A percentile compares a stretch with the other conserved stretches of the same genome.
Evolutionary conservation across 2,113 vertebrate genomes (phyloP).

Genomic region (Brachypteracias leptosomus): DNA sequence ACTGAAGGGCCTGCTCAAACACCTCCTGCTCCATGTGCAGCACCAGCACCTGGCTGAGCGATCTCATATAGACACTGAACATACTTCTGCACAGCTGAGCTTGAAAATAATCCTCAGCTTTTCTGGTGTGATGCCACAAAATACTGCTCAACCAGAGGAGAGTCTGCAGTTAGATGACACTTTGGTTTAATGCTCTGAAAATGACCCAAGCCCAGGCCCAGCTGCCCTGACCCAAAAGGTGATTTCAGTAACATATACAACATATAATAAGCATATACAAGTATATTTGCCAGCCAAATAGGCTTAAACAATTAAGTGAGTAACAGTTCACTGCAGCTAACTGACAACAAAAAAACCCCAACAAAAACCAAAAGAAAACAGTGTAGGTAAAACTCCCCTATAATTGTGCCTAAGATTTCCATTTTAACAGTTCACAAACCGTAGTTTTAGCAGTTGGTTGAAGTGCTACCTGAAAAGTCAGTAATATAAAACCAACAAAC

Average conservation of each 20-base stretch:
- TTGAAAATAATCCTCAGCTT: not conserved
- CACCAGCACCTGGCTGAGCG: not conserved
- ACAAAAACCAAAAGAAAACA: not conserved
- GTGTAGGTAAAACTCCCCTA: not conserved
- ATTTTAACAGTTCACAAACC: not conserved
- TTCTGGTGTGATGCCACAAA: not conserved
- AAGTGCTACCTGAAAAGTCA: not conserved
- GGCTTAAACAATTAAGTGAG: not conserved
- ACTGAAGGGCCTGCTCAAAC: not conserved
- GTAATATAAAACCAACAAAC: not conserved
- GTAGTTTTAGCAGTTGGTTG: not conserved
- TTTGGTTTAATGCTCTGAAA: not conserved
- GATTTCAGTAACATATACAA: not conserved
- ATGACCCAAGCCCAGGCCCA: not conserved
- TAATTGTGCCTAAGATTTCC: not conserved
- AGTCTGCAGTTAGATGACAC: not conserved
- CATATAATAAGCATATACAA: not conserved
- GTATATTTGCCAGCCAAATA: not conserved
- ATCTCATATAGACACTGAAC: not conserved
- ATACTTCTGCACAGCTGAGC: not conserved
- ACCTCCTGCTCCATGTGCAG: fast-evolving
- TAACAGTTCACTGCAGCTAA: not conserved
- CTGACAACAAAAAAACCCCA: not conserved
- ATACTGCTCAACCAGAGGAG: not conserved
- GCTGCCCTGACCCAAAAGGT: not conserved